A percentile compares a stretch with the other conserved stretches of the same genome.
Evolutionary conservation across 2,113 vertebrate genomes (phyloP).

Genomic region (Natator depressus): DNA sequence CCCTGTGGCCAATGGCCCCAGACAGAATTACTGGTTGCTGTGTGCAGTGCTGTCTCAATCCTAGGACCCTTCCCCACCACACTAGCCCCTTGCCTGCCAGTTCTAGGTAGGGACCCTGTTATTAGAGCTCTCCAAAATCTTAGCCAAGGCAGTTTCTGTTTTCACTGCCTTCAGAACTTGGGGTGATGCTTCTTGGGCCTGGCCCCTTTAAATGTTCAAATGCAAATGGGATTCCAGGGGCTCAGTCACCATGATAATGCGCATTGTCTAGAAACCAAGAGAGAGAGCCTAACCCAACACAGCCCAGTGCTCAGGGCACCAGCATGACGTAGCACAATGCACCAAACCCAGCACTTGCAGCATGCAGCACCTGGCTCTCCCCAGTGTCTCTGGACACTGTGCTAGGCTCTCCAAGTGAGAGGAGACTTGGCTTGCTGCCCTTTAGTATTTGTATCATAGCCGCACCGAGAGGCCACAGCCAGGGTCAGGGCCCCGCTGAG

Average conservation of each 20-base stretch:
- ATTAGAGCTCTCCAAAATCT: no score
- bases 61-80: neutral
- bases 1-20: neutral
- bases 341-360: neutral
- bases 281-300: neutral
- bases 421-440: neutral
- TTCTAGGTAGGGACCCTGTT: neutral
- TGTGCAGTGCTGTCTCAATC: neutral
- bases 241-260: neutral
- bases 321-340: neutral
- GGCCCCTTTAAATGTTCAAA: neutral
- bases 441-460: neutral
- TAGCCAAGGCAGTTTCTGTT: neutral
- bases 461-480: neutral
- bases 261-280: neutral
- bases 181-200: neutral
- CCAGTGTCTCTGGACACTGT: neutral
- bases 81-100: neutral
- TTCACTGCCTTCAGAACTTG: neutral
- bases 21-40: neutral
- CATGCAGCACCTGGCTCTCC: neutral
- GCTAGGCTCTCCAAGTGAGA: neutral
- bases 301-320: neutral
- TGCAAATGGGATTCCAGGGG: neutral
- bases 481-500: neutral